These are phyloP conservation scores for Limanda limanda DNA, from an alignment of 2,113 vertebrate species.

Conservation along the genomic window DNA sequence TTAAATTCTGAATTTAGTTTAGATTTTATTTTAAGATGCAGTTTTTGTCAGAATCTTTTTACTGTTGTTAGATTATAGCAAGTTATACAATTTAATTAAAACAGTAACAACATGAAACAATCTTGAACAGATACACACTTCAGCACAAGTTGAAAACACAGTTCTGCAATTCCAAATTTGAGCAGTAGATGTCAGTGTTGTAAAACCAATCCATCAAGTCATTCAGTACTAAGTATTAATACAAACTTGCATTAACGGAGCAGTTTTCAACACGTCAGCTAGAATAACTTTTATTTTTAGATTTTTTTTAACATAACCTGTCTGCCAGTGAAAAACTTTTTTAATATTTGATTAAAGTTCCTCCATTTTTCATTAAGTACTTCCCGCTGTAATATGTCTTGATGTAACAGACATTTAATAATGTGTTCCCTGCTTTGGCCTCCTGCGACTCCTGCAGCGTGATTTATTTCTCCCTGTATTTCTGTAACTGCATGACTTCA, in stretches of 20 bases:
- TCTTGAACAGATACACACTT: not conserved
- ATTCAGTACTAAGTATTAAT: no score
- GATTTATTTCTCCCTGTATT: constrained; percentile 58
- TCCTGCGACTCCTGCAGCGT: constrained; percentile 42
- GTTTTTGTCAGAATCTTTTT: not conserved
- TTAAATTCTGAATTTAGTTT: no score
- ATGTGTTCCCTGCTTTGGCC: constrained; percentile 48
- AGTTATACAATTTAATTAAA: not conserved
- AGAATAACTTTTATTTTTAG: not conserved
- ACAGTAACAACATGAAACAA: not conserved
- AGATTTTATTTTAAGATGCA: not conserved
- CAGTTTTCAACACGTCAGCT: not conserved
- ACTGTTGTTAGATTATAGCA: not conserved
- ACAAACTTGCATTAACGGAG: not conserved
- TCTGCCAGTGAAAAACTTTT: not conserved
- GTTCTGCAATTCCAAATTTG: constrained; percentile 9
- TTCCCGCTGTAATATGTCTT: constrained; percentile 16
- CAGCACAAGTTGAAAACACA: not conserved
- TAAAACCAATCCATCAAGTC: not conserved
- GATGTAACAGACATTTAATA: constrained; percentile 28
- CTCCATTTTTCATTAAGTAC: constrained; percentile 13
- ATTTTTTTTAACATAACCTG: not conserved
- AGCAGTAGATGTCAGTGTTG: constrained; percentile 58
- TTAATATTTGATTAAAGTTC: not conserved
- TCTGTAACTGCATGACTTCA: constrained; percentile 74